These are phyloP conservation scores for Boulengeromyrus knoepffleri DNA, from an alignment of 2,113 vertebrate genomes.

Conservation along the genomic window DNA sequence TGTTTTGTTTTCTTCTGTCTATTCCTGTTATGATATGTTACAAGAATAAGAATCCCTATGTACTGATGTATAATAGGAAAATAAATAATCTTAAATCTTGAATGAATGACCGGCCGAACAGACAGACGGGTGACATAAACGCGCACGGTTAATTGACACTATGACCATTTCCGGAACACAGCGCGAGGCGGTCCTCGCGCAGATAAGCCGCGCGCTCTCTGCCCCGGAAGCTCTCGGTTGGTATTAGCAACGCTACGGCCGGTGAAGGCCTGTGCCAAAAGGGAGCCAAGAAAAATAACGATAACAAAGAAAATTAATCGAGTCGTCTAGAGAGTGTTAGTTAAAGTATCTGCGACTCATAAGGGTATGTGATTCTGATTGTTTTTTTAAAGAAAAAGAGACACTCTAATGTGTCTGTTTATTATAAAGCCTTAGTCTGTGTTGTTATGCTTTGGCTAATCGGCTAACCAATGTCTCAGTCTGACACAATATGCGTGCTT, in stretches of 20 bases:
- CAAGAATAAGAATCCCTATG: neutral
- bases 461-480: neutral
- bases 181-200: neutral
- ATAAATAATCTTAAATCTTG: neutral
- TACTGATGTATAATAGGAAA: neutral
- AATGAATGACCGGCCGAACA: neutral
- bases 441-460: neutral
- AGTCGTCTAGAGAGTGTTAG: slow-evolving; percentile 44
- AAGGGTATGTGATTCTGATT: neutral
- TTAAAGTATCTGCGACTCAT: neutral
- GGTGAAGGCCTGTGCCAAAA: slow-evolving; percentile 28
- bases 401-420: neutral
- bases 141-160: neutral
- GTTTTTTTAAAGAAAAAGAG: neutral
- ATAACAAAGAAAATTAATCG: slow-evolving; percentile 18
- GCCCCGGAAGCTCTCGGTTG: slow-evolving; percentile 63
- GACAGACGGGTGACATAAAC: neutral
- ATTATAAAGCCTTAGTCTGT: neutral
- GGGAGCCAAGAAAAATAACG: slow-evolving; percentile 37
- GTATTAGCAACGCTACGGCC: slow-evolving; percentile 64
- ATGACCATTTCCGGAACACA: neutral
- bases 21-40: neutral
- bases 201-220: neutral
- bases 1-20: too few relatives aligned
- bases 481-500: neutral